Evolutionary conservation across 2,797 vertebrate genomes (phyloP), one percentile per base, ranked within the genome.

Genomic region (Gymnothorax reevesii): DNA sequence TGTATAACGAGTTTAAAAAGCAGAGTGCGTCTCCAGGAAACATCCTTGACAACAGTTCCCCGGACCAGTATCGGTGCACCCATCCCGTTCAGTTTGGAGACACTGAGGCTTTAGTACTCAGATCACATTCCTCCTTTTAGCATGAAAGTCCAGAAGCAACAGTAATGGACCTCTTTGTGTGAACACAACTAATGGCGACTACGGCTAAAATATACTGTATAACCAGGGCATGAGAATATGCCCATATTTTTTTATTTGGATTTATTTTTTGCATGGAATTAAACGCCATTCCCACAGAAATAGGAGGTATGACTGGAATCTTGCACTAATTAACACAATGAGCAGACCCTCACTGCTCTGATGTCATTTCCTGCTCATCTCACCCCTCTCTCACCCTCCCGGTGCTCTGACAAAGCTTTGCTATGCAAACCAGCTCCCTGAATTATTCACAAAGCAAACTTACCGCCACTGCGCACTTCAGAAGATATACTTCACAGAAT

Each of bases 371-470:
- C 25, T 5, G 57, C 22, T n/a, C 10, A 7, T 69, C 4, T 88
- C 82, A 80, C 83, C 66, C 54, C 20, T 84, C 55, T 59, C n/a
- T 79, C 86, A 79, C 55, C 75, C 84, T 69, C 60, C 84, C 79
- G 57, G 80, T 13, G 60, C 79, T 57, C 77, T 57, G 77, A 86
- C 62, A 1, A 62, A 84, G 59, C 87, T 92, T 89, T 91, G 87
- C 87, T 86, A 91, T 91, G 88, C 91, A 92, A 92, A 94, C 87
- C 22, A 92, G 84, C 84, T 62, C 54, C 0, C 86, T 93, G 87
- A 93, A 94, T 94, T 90, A 94, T 94, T 95, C 90, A 93, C 20
- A 5, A 87, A 87, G 84, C n/a, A 59, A 59, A 27, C n/a, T 82
- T 75, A 88, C 84, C 84, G 88, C 88, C 87, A 87, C 54, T 25